Percentiles rank a stretch among this genome's conserved stretches.
Conservation (phyloP, 2,888 invertebrate species). For the Myopa testacea region DNA sequence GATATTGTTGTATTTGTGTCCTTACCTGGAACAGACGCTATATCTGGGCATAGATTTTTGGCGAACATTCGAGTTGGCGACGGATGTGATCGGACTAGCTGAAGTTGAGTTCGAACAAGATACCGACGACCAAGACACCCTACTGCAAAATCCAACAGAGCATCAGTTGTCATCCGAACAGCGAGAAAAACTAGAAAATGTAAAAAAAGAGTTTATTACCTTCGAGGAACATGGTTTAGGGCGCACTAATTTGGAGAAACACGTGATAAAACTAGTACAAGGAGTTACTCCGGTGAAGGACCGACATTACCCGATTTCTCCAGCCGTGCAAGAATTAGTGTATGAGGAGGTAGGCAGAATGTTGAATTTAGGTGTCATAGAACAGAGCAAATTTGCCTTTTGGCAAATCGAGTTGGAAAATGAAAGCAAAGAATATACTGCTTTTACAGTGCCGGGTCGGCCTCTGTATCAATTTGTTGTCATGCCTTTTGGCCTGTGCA, state of each 20-base stretch:
- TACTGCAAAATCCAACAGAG: not conserved
- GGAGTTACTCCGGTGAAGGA: slow-evolving; percentile 43
- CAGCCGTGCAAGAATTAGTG: slow-evolving; percentile 43
- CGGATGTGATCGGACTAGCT: not conserved
- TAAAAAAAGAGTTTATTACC: slow-evolving; percentile 8
- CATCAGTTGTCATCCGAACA: not conserved
- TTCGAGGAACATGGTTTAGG: slow-evolving; percentile 38
- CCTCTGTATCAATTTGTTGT: not conserved
- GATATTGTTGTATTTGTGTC: slow-evolving; percentile 16
- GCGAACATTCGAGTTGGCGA: slow-evolving; percentile 34
- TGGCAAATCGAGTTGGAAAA: slow-evolving; percentile 41
- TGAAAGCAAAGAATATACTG: slow-evolving; percentile 32
- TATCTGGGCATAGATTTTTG: slow-evolving; percentile 45
- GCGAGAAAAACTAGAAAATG: not conserved
- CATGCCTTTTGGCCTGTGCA: not conserved
- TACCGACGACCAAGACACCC: not conserved
- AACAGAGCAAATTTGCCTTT: slow-evolving; percentile 47
- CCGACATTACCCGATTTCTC: slow-evolving; percentile 46
- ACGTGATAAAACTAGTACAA: slow-evolving; percentile 43
- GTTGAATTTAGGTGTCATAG: slow-evolving; percentile 53
- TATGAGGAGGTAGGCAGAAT: slow-evolving; percentile 56
- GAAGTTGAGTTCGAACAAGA: not conserved
- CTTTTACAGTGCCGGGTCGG: slow-evolving; percentile 43
- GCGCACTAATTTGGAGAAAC: slow-evolving; percentile 37
- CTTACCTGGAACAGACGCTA: slow-evolving; percentile 33